Evolutionary conservation across 2,797 vertebrate species (phyloP).

Genomic region (Labroides dimidiatus): DNA sequence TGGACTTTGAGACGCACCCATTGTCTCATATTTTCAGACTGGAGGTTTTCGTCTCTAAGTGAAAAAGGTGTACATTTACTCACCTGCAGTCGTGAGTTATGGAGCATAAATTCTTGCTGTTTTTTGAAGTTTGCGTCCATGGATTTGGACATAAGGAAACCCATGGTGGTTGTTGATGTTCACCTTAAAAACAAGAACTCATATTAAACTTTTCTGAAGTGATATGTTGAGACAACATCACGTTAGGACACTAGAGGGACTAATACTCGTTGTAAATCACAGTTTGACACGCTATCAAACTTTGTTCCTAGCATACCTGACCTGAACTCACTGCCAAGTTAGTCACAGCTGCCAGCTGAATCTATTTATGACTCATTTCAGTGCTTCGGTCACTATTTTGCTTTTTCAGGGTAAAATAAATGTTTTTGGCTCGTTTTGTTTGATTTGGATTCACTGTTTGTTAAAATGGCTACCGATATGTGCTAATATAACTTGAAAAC

Average conservation of each 20-base stretch:
- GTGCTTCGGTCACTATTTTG: neutral
- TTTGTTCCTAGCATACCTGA: neutral
- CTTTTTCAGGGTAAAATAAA: too few species aligned
- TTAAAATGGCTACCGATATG: neutral
- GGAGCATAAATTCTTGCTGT: slow-evolving; percentile 89
- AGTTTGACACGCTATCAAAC: neutral
- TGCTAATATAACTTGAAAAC: slow-evolving; percentile 2
- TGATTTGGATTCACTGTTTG: too few species aligned
- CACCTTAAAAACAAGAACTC: slow-evolving; percentile 1
- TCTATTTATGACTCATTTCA: neutral
- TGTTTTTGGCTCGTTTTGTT: too few species aligned
- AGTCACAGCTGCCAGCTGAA: neutral
- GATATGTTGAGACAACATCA: neutral
- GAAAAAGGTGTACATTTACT: slow-evolving; percentile 10
- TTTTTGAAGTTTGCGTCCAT: slow-evolving; percentile 86
- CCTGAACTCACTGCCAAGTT: neutral
- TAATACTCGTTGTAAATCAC: neutral
- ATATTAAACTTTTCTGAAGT: neutral
- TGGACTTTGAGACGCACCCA: too few species aligned
- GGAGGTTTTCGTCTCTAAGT: neutral
- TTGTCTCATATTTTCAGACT: too few species aligned
- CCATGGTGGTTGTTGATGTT: slow-evolving; percentile 67
- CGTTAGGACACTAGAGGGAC: accelerated
- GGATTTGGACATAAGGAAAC: slow-evolving; percentile 87
- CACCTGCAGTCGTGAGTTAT: slow-evolving; percentile 88